A percentile compares a stretch with the other conserved stretches of the same genome.
These are phyloP conservation scores for Dicentrarchus labrax DNA, from an alignment of 2,113 vertebrate species.

Conservation along the genomic window DNA sequence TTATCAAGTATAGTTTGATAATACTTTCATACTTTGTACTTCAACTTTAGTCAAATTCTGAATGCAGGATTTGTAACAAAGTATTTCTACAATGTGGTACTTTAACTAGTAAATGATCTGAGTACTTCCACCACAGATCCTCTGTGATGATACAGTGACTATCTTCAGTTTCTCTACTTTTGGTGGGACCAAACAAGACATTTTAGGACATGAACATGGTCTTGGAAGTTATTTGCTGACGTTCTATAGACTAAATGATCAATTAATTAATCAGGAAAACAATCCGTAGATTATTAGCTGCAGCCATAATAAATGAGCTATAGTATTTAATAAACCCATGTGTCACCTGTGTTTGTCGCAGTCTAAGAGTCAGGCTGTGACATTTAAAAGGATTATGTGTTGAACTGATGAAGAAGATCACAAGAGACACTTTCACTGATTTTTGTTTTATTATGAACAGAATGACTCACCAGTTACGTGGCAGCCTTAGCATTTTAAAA, in stretches of 20 bases:
- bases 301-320: not conserved
- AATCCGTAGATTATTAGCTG: not conserved
- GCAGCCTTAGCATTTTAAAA: slow-evolving; percentile 33
- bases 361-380: not conserved
- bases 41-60: no score
- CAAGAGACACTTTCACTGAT: not conserved
- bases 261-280: not conserved
- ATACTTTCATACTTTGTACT: no score
- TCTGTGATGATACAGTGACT: not conserved
- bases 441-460: slow-evolving; percentile 70
- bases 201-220: not conserved
- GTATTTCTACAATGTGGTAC: no score
- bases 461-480: slow-evolving; percentile 4
- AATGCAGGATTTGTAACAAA: no score
- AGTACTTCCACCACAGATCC: no score
- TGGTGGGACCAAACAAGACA: not conserved
- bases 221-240: not conserved
- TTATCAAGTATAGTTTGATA: no score
- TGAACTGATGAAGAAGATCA: not conserved
- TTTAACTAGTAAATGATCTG: no score
- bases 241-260: not conserved
- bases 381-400: not conserved
- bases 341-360: not conserved
- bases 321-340: not conserved
- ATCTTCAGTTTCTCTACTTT: not conserved